Evolutionary conservation across 2,888 invertebrate species (phyloP).

Genomic region (Erebia palarica): DNA sequence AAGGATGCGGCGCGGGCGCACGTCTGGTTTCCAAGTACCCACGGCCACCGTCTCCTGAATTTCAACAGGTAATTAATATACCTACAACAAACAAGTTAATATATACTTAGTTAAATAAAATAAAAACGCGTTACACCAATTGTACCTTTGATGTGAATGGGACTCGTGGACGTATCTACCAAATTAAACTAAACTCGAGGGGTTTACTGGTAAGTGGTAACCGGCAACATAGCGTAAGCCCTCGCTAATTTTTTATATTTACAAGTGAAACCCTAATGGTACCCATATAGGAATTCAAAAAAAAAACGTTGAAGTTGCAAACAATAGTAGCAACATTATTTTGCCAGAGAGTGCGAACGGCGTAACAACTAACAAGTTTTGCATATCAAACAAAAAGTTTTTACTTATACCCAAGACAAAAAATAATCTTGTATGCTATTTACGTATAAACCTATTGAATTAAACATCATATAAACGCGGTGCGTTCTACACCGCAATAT

Average conservation of each 20-base stretch:
- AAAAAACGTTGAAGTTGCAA: too few species aligned
- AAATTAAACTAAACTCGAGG: too few species aligned
- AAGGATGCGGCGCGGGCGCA: constrained; percentile 76
- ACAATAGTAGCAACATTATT: neutral
- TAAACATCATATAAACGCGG: constrained; percentile 5
- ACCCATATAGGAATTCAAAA: too few species aligned
- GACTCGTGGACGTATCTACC: too few species aligned
- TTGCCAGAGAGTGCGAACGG: constrained; percentile 5
- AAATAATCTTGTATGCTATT: constrained; percentile 7
- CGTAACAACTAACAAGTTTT: neutral
- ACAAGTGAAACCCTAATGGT: neutral
- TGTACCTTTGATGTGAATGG: too few species aligned
- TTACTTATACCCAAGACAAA: constrained; percentile 4
- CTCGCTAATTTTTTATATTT: too few species aligned
- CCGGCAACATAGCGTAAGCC: too few species aligned
- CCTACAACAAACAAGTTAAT: too few species aligned
- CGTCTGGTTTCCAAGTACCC: constrained; percentile 76
- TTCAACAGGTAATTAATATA: constrained; percentile 60
- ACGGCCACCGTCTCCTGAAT: constrained; percentile 72
- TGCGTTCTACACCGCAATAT: neutral
- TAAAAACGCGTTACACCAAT: too few species aligned
- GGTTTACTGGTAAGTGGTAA: too few species aligned
- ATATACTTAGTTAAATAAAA: too few species aligned
- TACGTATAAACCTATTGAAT: constrained; percentile 10
- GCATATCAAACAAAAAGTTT: constrained; percentile 6